These are phyloP conservation scores for Sebastes cheni DNA, from an alignment of 2,797 vertebrate species.

Conservation along the genomic window DNA sequence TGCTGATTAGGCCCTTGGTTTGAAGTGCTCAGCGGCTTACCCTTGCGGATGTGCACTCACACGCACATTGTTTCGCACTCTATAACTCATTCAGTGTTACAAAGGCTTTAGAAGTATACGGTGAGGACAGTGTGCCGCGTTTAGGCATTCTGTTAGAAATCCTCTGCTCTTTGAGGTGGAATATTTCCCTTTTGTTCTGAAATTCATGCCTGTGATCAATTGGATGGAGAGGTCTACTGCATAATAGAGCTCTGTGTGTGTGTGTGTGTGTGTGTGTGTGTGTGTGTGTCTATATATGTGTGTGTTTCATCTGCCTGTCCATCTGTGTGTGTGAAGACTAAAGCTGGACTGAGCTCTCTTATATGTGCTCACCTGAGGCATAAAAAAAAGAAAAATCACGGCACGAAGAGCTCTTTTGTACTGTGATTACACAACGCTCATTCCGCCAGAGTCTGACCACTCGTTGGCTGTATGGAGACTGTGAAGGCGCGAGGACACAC, in stretches of 20 bases:
- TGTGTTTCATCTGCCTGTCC: constrained; percentile 33
- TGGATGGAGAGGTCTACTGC: constrained; percentile 52
- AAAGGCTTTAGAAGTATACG: constrained; percentile 60
- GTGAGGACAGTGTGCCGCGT: constrained; percentile 50
- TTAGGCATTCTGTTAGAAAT: constrained; percentile 73
- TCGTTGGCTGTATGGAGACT: constrained; percentile 16
- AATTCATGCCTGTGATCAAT: constrained; percentile 69
- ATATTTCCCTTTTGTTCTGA: constrained; percentile 74
- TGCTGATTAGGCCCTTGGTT: constrained; percentile 78
- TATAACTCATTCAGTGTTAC: constrained; percentile 59
- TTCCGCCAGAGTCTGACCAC: constrained; percentile 17
- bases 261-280: constrained; percentile 11
- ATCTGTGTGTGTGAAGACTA: constrained; percentile 36
- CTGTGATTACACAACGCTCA: constrained; percentile 14
- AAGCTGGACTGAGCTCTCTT: constrained; percentile 20
- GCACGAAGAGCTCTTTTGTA: constrained; percentile 29
- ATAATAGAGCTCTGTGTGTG: constrained; percentile 46
- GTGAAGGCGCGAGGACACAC: constrained; percentile 35
- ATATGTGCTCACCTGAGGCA: constrained; percentile 46
- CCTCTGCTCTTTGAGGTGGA: constrained; percentile 67
- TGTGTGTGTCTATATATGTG: not conserved
- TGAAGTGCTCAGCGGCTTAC: constrained; percentile 70
- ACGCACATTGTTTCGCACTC: constrained; percentile 34
- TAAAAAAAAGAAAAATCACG: constrained; percentile 17
- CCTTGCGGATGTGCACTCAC: constrained; percentile 33